Evolutionary conservation across 2,113 vertebrate species (phyloP), one percentile per base, ranked within the genome.

Genomic region (Notothenia rossii): DNA sequence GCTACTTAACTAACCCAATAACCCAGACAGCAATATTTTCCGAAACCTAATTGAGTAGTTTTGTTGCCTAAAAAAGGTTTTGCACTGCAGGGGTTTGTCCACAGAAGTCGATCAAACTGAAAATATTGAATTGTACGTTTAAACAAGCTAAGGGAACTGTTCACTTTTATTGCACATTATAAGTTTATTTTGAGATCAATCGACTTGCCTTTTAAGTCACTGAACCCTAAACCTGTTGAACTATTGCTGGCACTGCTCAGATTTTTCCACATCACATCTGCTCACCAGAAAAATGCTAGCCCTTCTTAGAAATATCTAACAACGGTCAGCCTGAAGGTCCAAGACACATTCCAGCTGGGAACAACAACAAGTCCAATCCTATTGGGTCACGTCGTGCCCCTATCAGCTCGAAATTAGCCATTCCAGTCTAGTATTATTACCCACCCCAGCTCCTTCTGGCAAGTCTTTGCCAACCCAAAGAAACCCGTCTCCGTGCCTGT

Each of bases 191-290:
- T n/a, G 29, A 46, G 10, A 55, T 55, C 22, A 15, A 29, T 73
- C 6, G 3, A 10, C 49, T 71, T 80, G 9, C 45, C 14, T 66
- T 18, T 68, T 36, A 72, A 60, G 64, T 33, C 25, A 18, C 1
- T 49, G 20, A 64, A 66, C 36, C 7, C 2, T 33, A 77, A 66
- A 43, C 56, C 49, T 25, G 33, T 25, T 33, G 17, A 22, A 43
- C 50, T 40, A 20, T 29, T 20, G 20, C 17, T 18, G 43, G 8
- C 46, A 5, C 51, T 36, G 50, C 67, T 77, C 43, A 55, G 48
- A 36, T 77, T 55, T 74, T 75, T 84, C 55, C 25, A 80, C 61
- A 60, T 79, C 75, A 29, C 77, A 88, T 72, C 82, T 86, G 84
- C 58, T 66, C 2, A 54, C 17, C 12, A 76, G 29, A n/a, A 83